These are phyloP conservation scores for Panagrolaimus sp. DNA, from an alignment of 1,140 invertebrate species.

Conservation along the genomic window DNA sequence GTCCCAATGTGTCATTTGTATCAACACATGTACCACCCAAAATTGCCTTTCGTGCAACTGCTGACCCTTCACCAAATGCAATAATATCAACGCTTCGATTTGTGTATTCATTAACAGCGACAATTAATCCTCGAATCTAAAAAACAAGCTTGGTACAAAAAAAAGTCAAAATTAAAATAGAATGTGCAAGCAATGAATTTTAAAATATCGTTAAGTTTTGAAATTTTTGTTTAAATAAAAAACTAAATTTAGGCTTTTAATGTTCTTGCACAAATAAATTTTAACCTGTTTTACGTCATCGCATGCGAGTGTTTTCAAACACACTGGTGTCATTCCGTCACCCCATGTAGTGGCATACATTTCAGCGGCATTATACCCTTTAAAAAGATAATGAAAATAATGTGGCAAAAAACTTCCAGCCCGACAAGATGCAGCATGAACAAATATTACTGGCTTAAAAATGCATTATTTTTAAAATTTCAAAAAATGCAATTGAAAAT, in stretches of 20 bases:
- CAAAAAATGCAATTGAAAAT: neutral
- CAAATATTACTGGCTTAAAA: conserved; percentile 36
- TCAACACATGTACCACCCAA: conserved; percentile 40
- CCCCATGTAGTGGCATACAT: conserved; percentile 38
- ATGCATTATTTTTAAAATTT: neutral
- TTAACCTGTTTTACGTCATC: conserved; percentile 26
- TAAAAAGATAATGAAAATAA: conserved; percentile 23
- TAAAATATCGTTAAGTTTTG: too few relatives aligned
- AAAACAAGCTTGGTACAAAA: too few relatives aligned
- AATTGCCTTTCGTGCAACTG: conserved; percentile 39
- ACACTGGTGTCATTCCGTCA: conserved; percentile 30
- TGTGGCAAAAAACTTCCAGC: conserved; percentile 28
- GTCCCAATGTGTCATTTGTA: conserved; percentile 25
- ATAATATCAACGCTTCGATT: conserved; percentile 32
- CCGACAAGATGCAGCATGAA: conserved; percentile 31
- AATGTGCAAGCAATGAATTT: too few relatives aligned
- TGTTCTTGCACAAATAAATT: neutral
- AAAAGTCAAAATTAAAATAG: too few relatives aligned
- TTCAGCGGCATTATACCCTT: conserved; percentile 28
- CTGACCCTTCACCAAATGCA: conserved; percentile 33
- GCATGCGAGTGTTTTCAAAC: conserved; percentile 31
- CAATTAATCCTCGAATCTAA: conserved; percentile 35
- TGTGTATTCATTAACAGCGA: conserved; percentile 35
- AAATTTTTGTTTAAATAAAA: too few relatives aligned
- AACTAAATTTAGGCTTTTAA: neutral